Evolutionary conservation across 1,140 invertebrate species (phyloP).

Genomic region (Alviniconcha marisindica): DNA sequence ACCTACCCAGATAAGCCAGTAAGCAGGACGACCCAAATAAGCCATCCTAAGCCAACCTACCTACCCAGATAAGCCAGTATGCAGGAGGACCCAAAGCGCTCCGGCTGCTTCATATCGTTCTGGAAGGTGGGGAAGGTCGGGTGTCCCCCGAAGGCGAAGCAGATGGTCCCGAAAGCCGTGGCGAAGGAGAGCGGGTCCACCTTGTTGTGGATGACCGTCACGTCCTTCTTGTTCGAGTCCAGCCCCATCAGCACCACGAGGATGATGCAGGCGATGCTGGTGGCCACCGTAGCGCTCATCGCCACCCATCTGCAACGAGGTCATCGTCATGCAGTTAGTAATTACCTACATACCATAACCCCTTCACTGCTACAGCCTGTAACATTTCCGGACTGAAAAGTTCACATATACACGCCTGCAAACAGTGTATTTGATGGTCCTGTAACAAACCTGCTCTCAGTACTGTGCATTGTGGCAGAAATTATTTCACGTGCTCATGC

Average conservation of each 20-base stretch:
- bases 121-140: slow-evolving; percentile 77
- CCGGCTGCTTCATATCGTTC: slow-evolving; percentile 76
- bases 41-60: slow-evolving; percentile 12
- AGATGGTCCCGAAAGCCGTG: slow-evolving; percentile 75
- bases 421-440: no score
- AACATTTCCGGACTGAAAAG: no score
- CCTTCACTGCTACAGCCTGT: no score
- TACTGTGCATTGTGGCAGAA: no score
- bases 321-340: not conserved
- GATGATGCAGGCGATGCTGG: slow-evolving; percentile 66
- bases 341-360: no score
- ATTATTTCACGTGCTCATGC: no score
- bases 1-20: no score
- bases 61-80: slow-evolving; percentile 74
- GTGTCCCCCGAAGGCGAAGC: slow-evolving; percentile 77
- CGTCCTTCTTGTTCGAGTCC: slow-evolving; percentile 31
- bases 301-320: slow-evolving; percentile 65
- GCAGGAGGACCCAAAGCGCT: slow-evolving; percentile 74
- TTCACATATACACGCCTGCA: no score
- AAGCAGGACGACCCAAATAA: no score
- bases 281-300: slow-evolving; percentile 66
- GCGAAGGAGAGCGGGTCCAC: slow-evolving; percentile 67
- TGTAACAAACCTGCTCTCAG: no score
- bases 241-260: slow-evolving; percentile 55
- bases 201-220: slow-evolving; percentile 45